These are phyloP conservation scores for Tragelaphus imberbis DNA, from an alignment of 2,113 vertebrate genomes.

Conservation along the genomic window DNA sequence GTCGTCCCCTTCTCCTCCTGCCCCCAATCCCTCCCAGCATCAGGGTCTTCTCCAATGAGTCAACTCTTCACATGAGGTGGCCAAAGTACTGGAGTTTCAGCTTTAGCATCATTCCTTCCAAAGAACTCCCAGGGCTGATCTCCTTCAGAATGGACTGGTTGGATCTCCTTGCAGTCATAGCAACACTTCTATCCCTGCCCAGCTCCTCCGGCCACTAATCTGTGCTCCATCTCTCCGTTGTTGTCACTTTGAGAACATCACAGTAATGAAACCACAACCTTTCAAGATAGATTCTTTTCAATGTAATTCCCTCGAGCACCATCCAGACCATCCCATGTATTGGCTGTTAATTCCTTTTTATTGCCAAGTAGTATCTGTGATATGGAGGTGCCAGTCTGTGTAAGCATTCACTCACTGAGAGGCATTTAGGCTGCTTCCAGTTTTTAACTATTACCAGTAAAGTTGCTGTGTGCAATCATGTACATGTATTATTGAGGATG, in stretches of 20 bases:
- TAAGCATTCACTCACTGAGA: neutral
- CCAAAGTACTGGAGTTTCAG: no score
- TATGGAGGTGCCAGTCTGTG: neutral
- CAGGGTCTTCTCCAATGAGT: no score
- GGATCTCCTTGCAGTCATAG: no score
- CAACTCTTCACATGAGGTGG: no score
- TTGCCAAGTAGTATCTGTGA: neutral
- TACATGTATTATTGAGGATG: fast-evolving
- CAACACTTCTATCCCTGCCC: no score
- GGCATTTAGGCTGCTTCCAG: neutral
- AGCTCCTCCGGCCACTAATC: neutral
- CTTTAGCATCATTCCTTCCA: no score
- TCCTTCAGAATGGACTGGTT: no score
- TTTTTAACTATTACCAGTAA: neutral
- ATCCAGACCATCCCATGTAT: fast-evolving
- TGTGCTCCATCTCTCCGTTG: fast-evolving
- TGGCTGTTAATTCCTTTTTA: neutral
- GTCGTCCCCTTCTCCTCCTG: no score
- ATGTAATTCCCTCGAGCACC: fast-evolving
- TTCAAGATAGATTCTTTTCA: neutral
- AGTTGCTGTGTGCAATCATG: neutral
- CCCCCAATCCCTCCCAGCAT: no score
- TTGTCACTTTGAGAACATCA: neutral
- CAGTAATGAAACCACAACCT: neutral
- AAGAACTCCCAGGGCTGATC: no score